Conservation (phyloP, 2,113 vertebrate species). For the Gymnobelideus leadbeateri region DNA sequence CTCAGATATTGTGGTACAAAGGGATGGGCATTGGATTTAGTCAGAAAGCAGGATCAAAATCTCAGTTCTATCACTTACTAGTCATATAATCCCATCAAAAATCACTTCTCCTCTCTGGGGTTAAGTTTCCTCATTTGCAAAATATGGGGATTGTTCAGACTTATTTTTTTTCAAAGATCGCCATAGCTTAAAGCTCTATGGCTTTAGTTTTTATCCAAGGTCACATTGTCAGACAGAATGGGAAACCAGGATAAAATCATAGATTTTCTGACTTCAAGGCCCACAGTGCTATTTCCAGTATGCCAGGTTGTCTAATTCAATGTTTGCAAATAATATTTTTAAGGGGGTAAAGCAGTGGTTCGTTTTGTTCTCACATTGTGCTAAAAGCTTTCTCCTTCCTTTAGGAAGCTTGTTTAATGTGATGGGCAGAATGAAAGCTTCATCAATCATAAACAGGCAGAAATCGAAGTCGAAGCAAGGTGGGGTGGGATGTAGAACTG, state of each 20-base stretch:
- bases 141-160: neutral
- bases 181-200: neutral
- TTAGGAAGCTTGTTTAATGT: conserved; percentile 71
- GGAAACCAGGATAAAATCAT: neutral
- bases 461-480: conserved; percentile 64
- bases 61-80: conserved; percentile 5
- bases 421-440: conserved; percentile 78
- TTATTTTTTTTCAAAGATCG: neutral
- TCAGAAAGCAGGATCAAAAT: neutral
- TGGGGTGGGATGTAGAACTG: conserved; percentile 5
- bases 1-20: neutral
- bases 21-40: neutral
- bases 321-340: neutral
- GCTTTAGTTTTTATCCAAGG: neutral
- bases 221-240: neutral
- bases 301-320: neutral
- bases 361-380: conserved; percentile 53
- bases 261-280: neutral
- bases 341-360: neutral
- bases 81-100: neutral
- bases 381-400: conserved; percentile 81
- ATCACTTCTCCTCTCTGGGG: neutral
- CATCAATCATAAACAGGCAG: conserved; percentile 81
- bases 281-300: neutral
- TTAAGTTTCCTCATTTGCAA: conserved; percentile 9